Evolutionary conservation across 2,888 invertebrate genomes (phyloP).

Genomic region (Drosophila phalerata): DNA sequence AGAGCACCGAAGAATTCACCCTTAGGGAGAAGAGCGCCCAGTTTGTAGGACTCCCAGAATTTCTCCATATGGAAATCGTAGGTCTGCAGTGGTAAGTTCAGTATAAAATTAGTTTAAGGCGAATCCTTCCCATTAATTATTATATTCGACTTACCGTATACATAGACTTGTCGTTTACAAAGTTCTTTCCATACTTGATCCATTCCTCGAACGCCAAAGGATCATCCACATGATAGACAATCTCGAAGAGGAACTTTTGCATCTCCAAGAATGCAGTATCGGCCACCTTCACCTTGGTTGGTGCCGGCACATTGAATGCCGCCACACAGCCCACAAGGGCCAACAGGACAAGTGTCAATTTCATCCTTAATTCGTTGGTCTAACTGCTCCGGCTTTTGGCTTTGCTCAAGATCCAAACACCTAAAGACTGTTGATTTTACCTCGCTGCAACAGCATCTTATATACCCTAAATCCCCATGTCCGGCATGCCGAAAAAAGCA

Average conservation of each 20-base stretch:
- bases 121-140: not conserved
- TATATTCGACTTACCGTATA: slow-evolving; percentile 64
- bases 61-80: slow-evolving; percentile 75
- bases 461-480: slow-evolving; percentile 58
- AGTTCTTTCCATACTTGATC: slow-evolving; percentile 71
- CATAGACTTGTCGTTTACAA: slow-evolving; percentile 63
- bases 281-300: slow-evolving; percentile 69
- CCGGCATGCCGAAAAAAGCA: slow-evolving; percentile 45
- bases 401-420: slow-evolving; percentile 67
- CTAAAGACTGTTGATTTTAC: slow-evolving; percentile 79
- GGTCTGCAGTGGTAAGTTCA: slow-evolving; percentile 41
- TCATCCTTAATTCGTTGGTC: slow-evolving; percentile 60
- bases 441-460: slow-evolving; percentile 40
- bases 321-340: slow-evolving; percentile 80
- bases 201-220: slow-evolving; percentile 80
- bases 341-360: slow-evolving; percentile 77
- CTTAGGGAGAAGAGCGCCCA: slow-evolving; percentile 86
- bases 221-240: slow-evolving; percentile 72
- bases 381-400: slow-evolving; percentile 69
- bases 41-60: slow-evolving; percentile 77
- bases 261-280: slow-evolving; percentile 71
- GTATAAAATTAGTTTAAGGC: not conserved
- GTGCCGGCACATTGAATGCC: slow-evolving; percentile 64
- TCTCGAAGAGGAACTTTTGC: slow-evolving; percentile 81
- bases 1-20: slow-evolving; percentile 87